Evolutionary conservation across 1,140 invertebrate species (phyloP), one percentile per base, ranked within the genome.

Genomic region (Campoletis sonorensis): DNA sequence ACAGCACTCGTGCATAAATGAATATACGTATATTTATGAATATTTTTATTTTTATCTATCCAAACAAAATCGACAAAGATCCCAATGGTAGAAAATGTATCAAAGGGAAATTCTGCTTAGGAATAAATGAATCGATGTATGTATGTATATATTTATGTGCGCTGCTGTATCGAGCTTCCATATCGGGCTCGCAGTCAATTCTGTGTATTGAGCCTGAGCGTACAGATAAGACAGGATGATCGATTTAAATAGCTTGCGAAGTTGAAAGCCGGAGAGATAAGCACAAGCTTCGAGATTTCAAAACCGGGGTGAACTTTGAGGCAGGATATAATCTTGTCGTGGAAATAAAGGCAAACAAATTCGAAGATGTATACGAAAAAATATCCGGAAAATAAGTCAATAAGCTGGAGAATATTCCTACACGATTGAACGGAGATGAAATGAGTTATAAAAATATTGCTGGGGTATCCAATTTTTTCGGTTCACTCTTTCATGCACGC

Each of bases 221-320:
- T 58, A 54, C 18, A 54, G 49, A 54, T 15, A 58, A 23, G 68
- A 7, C 16, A 30, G 30, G 68, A n/a, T 40, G 27, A 71, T 71
- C 68, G 68, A 71, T 71, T 33, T 71, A 71, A 37, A 71, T 40
- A 37, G 33, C 18, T 40, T 71, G 18, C 54, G 16, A 30, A 71
- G 64, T 71, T 71, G 33, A 71, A 71, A 71, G 68, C 10, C 16
- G 16, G 18, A 71, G 33, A 40, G 54, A 58, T n/a, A 58, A 71
- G 18, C 68, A 27, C 8, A 5, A 71, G 33, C 27, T 71, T 4
- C 68, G 18, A 71, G 8, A 27, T 18, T 33, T n/a, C 10, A 40
- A 37, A 27, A 68, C 15, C 26, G 64, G 26, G 40, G 7, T 13
- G 40, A 45, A 45, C 40, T 45, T 37, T 15, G 68, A 71, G 68